phyloP scores from a whole-genome alignment of 23 tunicate genomes.

The Oikopleura dioica region DNA sequence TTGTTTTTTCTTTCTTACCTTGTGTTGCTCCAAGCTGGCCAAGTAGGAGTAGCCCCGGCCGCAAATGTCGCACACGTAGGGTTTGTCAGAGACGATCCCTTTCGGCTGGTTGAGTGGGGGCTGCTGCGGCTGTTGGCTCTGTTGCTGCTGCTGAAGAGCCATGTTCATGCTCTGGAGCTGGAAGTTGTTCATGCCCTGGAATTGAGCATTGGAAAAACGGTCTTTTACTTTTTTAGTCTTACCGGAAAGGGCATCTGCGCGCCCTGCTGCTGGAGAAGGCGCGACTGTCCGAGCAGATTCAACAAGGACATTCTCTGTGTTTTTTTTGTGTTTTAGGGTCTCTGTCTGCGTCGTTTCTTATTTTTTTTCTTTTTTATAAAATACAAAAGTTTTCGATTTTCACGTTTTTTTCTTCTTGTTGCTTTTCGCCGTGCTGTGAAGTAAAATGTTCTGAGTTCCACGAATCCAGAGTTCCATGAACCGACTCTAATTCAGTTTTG shows the following conservation, averaged over 20 bases:
- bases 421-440: neutral
- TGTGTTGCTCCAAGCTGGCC: neutral
- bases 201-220: too few species aligned
- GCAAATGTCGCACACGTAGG: slow-evolving; percentile 8
- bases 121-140: neutral
- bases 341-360: neutral
- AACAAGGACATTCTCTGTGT: neutral
- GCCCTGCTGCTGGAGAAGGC: neutral
- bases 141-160: neutral
- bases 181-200: neutral
- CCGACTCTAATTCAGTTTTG: neutral
- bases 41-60: slow-evolving; percentile 8
- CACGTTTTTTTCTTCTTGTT: neutral
- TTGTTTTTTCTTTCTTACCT: neutral
- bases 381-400: neutral
- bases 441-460: slow-evolving; percentile 15
- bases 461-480: slow-evolving; percentile 14
- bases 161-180: neutral
- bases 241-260: neutral
- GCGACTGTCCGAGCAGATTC: neutral
- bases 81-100: slow-evolving; percentile 9
- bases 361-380: neutral
- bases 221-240: too few species aligned
- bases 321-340: neutral
- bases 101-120: neutral